These are phyloP conservation scores for Orthonevra nobilis DNA, from an alignment of 2,888 invertebrate genomes.

Conservation along the genomic window DNA sequence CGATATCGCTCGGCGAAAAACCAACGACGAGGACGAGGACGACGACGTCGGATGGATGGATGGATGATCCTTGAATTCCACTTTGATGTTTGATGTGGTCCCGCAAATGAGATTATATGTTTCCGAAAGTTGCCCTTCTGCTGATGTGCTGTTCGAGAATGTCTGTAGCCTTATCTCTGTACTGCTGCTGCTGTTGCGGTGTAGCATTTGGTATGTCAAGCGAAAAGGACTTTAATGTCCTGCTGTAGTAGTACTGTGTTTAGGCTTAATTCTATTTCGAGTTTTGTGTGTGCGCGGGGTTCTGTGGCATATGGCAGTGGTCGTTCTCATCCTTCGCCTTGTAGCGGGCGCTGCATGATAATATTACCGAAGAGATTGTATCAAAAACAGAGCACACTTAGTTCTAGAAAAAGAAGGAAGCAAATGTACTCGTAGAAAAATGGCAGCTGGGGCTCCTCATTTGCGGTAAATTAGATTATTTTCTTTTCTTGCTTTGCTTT, in stretches of 20 bases:
- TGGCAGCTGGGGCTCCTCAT: slow-evolving; percentile 62
- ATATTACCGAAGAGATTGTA: slow-evolving; percentile 54
- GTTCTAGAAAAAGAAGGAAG: slow-evolving; percentile 9
- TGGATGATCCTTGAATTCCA: slow-evolving; percentile 70
- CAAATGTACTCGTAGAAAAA: slow-evolving; percentile 39
- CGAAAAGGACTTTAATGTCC: slow-evolving; percentile 70
- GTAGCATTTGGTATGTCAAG: slow-evolving; percentile 66
- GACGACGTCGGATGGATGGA: slow-evolving; percentile 41
- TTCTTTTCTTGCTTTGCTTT: slow-evolving; percentile 50
- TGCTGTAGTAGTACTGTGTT: slow-evolving; percentile 69
- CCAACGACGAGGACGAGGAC: slow-evolving; percentile 5
- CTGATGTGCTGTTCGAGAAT: slow-evolving; percentile 53
- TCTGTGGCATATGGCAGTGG: slow-evolving; percentile 55
- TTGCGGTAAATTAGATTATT: slow-evolving; percentile 70
- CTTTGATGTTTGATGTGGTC: slow-evolving; percentile 70
- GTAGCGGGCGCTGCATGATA: slow-evolving; percentile 22
- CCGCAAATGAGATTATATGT: slow-evolving; percentile 69
- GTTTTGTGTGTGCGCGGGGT: slow-evolving; percentile 60
- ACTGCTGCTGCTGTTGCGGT: slow-evolving; percentile 48
- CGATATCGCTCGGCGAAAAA: slow-evolving; percentile 29
- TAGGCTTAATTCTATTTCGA: slow-evolving; percentile 70
- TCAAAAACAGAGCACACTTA: slow-evolving; percentile 52
- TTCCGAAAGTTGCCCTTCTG: slow-evolving; percentile 67
- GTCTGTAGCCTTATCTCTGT: slow-evolving; percentile 51
- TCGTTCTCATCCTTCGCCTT: slow-evolving; percentile 33